Base-by-base conservation (phyloP, 1,140 invertebrate species). In the Drosophila bocqueti region DNA sequence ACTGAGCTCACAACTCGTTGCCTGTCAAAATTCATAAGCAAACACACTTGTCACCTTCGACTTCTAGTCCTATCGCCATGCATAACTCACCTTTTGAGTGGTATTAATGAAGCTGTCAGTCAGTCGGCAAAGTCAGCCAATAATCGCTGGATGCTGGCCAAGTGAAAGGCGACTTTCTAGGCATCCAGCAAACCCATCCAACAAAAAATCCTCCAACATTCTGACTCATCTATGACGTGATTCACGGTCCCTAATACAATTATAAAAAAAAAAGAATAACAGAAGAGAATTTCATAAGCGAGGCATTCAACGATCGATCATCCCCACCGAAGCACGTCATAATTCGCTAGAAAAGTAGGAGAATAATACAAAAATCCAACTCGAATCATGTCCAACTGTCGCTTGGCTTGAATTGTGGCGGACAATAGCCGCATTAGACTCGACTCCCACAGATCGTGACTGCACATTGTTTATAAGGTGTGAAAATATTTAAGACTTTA, bases 401-500 rank as follows among this genome's bases (percentile, higher is more conserved):
- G 81, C 84, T 84, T 54, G 79, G 69, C 72, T 58, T 42, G 74
- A 63, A 85, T 84, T 85, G 82, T 81, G 68, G 45, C 61, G 73
- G 62, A 89, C 85, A 89, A 89, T 91, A 78, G 85, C 64, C 79
- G 75, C 85, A 85, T 90, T 85, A 85, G 50, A 21, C 16, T 10
- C 49, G 64, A 54, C 75, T 61, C 65, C 62, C 73, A 71, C 68
- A 58, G 89, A 92, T 91, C 84, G 74, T 89, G 85, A 85, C 82
- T 80, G 86, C 87, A 86, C 81, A 83, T 92, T 92, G 83, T 92
- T 92, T 92, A 86, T 91, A 91, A 92, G 91, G 91, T 92, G 91
- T 92, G 91, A 92, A 92, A 92, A 92, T 91, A 91, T 92, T 91
- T 85, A 83, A 91, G 90, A 83, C 90, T 87, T 75, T 86, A 85